Base-by-base conservation (phyloP, 2,888 invertebrate genomes). In the Euzetes globulus region DNA sequence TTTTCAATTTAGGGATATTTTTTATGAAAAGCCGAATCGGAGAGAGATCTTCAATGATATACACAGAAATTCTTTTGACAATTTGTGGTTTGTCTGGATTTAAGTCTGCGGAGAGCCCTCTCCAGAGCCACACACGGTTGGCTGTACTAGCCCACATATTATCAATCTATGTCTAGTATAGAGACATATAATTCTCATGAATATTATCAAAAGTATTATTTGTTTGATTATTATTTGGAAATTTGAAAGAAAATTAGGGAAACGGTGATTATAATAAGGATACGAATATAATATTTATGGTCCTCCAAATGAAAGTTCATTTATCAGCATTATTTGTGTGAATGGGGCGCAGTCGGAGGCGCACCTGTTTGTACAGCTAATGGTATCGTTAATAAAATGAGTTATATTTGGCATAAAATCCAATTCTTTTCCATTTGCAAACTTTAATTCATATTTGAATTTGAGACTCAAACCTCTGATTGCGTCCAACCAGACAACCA, bases 11-110 rank as follows among this genome's bases (percentile, higher is more conserved):
- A 63, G 27, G 27, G 29, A 29, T 22, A 22, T 52, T 55, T 55
- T 25, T 37, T 33, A 63, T 33, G 63, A 63, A 37, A 33, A n/a
- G 63, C 63, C 63, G 63, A 63, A 29, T 63, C 25, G 33, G 25
- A 19, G 33, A 25, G 7, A 33, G 19, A 33, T 63, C 29, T 27
- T 27, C 15, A 63, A 63, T 37, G 33, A 63, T 63, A 52, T 52
- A 55, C 22, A 19, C 55, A 55, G 25, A 25, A 22, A 55, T 63
- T 63, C 37, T 33, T 37, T 33, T 15, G 33, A 37, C 63, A 17
- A 63, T 37, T 63, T 63, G 63, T 25, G 63, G 63, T 63, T 63
- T 37, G 63, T 33, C 63, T 63, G 37, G 27, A 63, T 63, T 33
- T 63, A 33, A 33, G 33, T 58, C 19, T 19, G 27, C 33, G 33